phyloP scores from a whole-genome alignment of 2,888 invertebrate species.

The Lochmaea capreae region DNA sequence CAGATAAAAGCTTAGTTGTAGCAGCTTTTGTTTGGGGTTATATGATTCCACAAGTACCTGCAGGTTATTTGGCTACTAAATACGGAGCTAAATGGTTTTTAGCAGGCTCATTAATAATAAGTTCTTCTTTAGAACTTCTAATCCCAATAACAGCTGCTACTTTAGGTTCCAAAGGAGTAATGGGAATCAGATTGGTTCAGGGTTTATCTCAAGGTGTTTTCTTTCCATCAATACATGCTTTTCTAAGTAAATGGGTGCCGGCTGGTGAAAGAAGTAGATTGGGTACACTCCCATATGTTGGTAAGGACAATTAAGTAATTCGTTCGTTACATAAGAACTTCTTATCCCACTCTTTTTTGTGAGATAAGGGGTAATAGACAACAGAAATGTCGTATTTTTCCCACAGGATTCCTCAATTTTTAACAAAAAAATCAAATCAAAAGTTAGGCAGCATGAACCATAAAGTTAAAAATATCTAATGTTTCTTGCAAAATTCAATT shows the following conservation, averaged over 20 bases:
- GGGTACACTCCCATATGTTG: slow-evolving; percentile 75
- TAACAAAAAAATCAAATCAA: too few species aligned
- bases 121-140: slow-evolving; percentile 74
- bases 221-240: slow-evolving; percentile 77
- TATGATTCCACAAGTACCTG: slow-evolving; percentile 78
- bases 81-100: slow-evolving; percentile 80
- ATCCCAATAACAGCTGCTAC: slow-evolving; percentile 76
- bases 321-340: too few species aligned
- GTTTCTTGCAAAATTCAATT: too few species aligned
- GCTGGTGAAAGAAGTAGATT: slow-evolving; percentile 75
- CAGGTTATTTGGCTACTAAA: slow-evolving; percentile 76
- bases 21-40: slow-evolving; percentile 87
- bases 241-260: slow-evolving; percentile 83
- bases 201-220: slow-evolving; percentile 81
- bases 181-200: slow-evolving; percentile 75
- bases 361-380: too few species aligned
- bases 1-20: slow-evolving; percentile 68
- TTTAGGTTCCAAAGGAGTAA: slow-evolving; percentile 73
- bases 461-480: too few species aligned
- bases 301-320: slow-evolving; percentile 40
- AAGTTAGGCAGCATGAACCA: too few species aligned
- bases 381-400: too few species aligned
- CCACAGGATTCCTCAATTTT: too few species aligned
- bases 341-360: too few species aligned
- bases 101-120: slow-evolving; percentile 68